Conservation (phyloP, 2,888 invertebrate genomes). For the Lycia hirtaria region DNA sequence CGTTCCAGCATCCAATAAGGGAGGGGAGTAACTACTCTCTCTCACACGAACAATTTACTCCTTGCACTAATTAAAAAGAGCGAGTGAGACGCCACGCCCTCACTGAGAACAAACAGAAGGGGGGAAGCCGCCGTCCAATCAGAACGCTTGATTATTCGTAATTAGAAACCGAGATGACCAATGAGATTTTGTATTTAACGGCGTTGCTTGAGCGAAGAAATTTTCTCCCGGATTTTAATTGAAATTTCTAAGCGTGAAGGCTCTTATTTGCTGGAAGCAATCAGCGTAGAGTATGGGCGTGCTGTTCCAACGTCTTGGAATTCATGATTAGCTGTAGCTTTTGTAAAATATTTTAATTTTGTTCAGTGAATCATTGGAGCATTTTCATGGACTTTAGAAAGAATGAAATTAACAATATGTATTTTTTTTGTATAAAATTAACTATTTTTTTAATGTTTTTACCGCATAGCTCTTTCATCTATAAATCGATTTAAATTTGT, state of each 20-base stretch:
- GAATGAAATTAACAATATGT: no score
- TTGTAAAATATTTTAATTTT: no score
- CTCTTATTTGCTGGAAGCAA: constrained; percentile 67
- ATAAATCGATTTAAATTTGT: no score
- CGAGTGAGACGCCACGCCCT: constrained; percentile 81
- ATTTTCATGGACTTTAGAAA: no score
- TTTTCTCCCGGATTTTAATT: constrained; percentile 66
- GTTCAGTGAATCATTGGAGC: no score
- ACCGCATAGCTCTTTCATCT: no score
- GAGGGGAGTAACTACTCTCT: constrained; percentile 81
- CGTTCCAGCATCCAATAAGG: constrained; percentile 80
- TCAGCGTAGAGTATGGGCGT: constrained; percentile 65
- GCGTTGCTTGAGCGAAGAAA: constrained; percentile 63
- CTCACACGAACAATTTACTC: constrained; percentile 84
- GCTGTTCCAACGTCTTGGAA: constrained; percentile 46
- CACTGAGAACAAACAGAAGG: constrained; percentile 81
- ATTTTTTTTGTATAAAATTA: no score
- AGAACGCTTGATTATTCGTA: constrained; percentile 83
- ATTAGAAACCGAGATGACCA: constrained; percentile 85
- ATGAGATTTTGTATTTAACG: constrained; percentile 77
- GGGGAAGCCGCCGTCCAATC: constrained; percentile 78
- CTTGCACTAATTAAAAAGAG: constrained; percentile 86
- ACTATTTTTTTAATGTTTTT: no score
- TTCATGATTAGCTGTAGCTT: constrained; percentile 43
- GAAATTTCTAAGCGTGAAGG: constrained; percentile 62